phyloP scores from a whole-genome alignment of 2,797 vertebrate genomes.

The Chelidonichthys spinosus region DNA sequence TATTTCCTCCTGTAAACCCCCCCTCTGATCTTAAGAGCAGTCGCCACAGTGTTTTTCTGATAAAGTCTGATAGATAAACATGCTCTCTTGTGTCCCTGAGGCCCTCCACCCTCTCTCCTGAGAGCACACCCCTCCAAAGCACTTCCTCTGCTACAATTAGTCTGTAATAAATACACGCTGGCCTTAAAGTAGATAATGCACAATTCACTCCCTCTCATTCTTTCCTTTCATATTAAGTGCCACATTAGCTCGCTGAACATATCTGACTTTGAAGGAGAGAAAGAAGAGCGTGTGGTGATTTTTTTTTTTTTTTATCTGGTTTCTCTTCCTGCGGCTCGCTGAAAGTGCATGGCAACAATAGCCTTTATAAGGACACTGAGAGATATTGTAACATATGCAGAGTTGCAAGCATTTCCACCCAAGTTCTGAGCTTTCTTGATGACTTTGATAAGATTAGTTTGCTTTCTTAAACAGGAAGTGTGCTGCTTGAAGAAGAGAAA shows the following conservation, averaged over 20 bases:
- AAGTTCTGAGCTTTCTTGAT: slow-evolving; percentile 83
- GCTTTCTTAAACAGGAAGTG: slow-evolving; percentile 87
- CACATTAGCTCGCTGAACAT: slow-evolving; percentile 61
- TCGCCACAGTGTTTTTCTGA: slow-evolving; percentile 79
- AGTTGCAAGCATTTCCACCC: slow-evolving; percentile 80
- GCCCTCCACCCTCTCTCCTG: slow-evolving; percentile 82
- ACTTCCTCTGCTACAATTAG: slow-evolving; percentile 84
- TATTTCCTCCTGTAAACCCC: slow-evolving; percentile 62
- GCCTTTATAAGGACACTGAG: slow-evolving; percentile 55
- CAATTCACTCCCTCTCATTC: slow-evolving; percentile 40
- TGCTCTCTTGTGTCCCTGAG: slow-evolving; percentile 76
- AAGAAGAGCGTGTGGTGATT: slow-evolving; percentile 18
- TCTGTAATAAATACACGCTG: slow-evolving; percentile 82
- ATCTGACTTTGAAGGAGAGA: slow-evolving; percentile 61
- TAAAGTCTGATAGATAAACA: slow-evolving; percentile 85
- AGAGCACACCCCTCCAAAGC: slow-evolving; percentile 81
- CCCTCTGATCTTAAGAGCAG: slow-evolving; percentile 81
- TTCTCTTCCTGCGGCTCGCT: slow-evolving; percentile 36
- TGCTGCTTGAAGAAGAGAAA: slow-evolving; percentile 66
- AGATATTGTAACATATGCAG: slow-evolving; percentile 74
- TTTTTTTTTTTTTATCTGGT: slow-evolving; percentile 18
- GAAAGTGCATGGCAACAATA: slow-evolving; percentile 76
- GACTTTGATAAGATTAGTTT: slow-evolving; percentile 85
- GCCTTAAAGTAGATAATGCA: slow-evolving; percentile 79
- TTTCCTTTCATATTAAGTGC: slow-evolving; percentile 71